phyloP scores from a whole-genome alignment of 2,888 invertebrate genomes.

The Syritta pipiens region DNA sequence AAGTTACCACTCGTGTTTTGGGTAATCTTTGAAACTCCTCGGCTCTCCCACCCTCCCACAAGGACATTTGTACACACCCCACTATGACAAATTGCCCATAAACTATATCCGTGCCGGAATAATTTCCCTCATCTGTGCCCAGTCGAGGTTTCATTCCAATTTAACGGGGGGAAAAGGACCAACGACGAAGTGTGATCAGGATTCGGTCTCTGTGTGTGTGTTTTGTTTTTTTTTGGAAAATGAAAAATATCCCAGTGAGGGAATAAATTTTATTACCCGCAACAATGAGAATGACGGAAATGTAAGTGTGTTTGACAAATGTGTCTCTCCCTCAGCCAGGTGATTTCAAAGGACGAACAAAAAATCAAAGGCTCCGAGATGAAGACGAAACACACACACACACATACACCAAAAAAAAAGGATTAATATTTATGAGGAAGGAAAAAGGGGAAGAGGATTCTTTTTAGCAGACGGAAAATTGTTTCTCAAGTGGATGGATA shows the following conservation, averaged over 20 bases:
- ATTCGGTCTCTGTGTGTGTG: too few species aligned
- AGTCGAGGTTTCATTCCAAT: too few species aligned
- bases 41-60: not conserved
- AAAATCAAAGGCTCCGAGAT: not conserved
- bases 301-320: not conserved
- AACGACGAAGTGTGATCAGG: too few species aligned
- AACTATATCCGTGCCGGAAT: constrained; percentile 2
- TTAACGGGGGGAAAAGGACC: too few species aligned
- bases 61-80: constrained; percentile 1
- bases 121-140: too few species aligned
- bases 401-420: not conserved
- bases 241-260: constrained; percentile 13
- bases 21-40: constrained; percentile 12
- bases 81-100: not conserved
- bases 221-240: too few species aligned
- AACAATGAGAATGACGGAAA: constrained; percentile 18
- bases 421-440: constrained; percentile 30
- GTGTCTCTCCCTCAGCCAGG: not conserved
- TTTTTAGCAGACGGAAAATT: constrained; percentile 13
- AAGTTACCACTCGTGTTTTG: constrained; percentile 52
- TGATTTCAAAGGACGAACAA: not conserved
- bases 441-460: too few species aligned
- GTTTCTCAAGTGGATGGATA: constrained; percentile 15
- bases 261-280: constrained; percentile 29
- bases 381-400: not conserved